Base-by-base conservation (phyloP, 2,797 vertebrate species). In the Myotis findleyi region DNA sequence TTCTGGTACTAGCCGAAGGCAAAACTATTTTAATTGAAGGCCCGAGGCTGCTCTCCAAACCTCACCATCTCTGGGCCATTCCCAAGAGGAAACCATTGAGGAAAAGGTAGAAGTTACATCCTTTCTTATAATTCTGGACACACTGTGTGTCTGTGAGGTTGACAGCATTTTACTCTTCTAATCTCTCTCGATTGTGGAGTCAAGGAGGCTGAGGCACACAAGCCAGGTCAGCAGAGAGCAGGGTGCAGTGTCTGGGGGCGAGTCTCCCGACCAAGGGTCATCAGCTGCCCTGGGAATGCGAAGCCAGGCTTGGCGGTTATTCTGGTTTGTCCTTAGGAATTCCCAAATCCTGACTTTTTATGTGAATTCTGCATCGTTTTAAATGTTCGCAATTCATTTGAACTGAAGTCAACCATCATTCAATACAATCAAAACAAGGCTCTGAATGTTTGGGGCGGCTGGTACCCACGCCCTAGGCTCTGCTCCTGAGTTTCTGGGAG, bases 1-100 rank as follows among this genome's bases (percentile, higher is more conserved):
- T 96, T 96, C 96, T 53, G 77, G 96, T 92, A 92, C 92, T 82
- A 95, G 96, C 95, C 79, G 80, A 93, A 96, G 97, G 93, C 95
- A 96, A 76, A 95, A 86, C 92, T 71, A 93, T 96, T 89, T 95
- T 86, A 94, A 94, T 55, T 71, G 93, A 93, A 75, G 30, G 64
- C 84, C 77, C 9, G 47, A 64, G 90, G 96, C 81, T 79, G n/a
- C 89, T 88, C 92, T 96, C 92, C 77, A 95, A 97, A 93, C n/a
- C 82, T 92, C 55, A 49, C 72, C 87, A 72, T 72, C 89, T 93
- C 82, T 92, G 85, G 96, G 97, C 87, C 87, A 72, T 79, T 79
- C 89, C 62, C 77, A 79, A 92, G 84, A 94, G 85, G 80, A 88
- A 87, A 87, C 90, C 88, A 86, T 51, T 79, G 87, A 96, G 57